Conservation (phyloP, 2,113 vertebrate genomes). For the Daphoenositta chrysoptera region DNA sequence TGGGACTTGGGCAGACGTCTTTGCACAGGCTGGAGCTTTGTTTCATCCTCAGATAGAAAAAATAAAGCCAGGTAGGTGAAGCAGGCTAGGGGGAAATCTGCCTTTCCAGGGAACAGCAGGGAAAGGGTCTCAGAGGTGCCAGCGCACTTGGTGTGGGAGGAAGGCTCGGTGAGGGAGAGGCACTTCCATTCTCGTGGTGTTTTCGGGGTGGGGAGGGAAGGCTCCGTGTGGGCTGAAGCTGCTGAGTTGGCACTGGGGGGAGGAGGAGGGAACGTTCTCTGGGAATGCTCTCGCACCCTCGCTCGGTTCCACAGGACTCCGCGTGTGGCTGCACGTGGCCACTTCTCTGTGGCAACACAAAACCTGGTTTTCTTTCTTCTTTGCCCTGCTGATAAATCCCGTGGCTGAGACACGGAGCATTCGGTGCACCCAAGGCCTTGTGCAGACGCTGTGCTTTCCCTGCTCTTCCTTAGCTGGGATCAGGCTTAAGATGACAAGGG, state of each 20-base stretch:
- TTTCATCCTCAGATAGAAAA: neutral
- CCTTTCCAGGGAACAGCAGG: neutral
- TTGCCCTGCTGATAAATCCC: neutral
- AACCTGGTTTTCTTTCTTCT: neutral
- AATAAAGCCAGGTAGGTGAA: rapidly evolving
- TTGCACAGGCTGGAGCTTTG: neutral
- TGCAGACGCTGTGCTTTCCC: neutral
- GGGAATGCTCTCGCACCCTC: rapidly evolving
- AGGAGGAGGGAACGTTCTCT: rapidly evolving
- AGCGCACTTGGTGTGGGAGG: neutral
- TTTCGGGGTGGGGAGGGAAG: neutral
- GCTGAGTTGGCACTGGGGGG: rapidly evolving
- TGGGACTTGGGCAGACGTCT: neutral
- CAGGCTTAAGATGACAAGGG: neutral
- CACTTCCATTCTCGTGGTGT: too few species aligned
- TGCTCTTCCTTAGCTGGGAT: neutral
- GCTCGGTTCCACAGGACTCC: rapidly evolving
- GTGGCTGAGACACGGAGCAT: rapidly evolving
- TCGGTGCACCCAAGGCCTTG: rapidly evolving
- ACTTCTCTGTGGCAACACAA: rapidly evolving
- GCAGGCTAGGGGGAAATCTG: neutral
- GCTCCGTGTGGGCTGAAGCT: rapidly evolving
- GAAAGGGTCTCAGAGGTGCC: neutral
- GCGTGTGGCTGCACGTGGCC: neutral
- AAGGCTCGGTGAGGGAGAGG: neutral